These are phyloP conservation scores for Oceanodroma leucorhoa DNA, from an alignment of 2,797 vertebrate species.

Conservation along the genomic window DNA sequence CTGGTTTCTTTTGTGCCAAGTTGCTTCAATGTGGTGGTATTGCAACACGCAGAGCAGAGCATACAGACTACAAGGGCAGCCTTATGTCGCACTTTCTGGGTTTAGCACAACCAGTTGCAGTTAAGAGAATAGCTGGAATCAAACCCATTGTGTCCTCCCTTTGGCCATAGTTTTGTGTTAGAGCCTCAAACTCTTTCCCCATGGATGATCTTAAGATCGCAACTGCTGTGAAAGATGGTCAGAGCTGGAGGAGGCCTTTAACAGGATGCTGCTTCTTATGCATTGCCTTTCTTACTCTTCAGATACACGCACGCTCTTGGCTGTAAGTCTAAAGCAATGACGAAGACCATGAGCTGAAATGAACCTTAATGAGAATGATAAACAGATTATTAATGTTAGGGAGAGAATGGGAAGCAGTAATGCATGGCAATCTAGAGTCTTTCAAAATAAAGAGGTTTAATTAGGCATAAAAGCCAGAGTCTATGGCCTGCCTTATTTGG, in stretches of 20 bases:
- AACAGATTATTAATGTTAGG: not conserved
- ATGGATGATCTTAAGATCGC: not conserved
- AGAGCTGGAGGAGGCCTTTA: not conserved
- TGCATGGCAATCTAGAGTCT: not conserved
- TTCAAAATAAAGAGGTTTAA: not conserved
- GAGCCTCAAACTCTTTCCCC: not conserved
- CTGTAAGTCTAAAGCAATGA: not conserved
- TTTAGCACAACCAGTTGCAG: not conserved
- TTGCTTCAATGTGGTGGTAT: not conserved
- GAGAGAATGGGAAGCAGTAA: not conserved
- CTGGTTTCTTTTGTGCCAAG: not conserved
- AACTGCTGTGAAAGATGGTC: not conserved
- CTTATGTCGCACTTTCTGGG: fast-evolving
- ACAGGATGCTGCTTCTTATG: not conserved
- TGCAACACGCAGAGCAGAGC: not conserved
- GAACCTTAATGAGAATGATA: not conserved
- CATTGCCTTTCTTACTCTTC: not conserved
- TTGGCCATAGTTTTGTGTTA: not conserved
- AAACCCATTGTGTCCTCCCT: not conserved
- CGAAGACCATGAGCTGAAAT: not conserved
- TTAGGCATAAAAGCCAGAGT: not conserved
- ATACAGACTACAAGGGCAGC: not conserved
- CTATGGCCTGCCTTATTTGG: not conserved
- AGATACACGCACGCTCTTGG: not conserved
- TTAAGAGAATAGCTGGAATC: not conserved